These are phyloP conservation scores for Centroberyx gerrardi DNA, from an alignment of 2,797 vertebrate genomes.

Conservation along the genomic window DNA sequence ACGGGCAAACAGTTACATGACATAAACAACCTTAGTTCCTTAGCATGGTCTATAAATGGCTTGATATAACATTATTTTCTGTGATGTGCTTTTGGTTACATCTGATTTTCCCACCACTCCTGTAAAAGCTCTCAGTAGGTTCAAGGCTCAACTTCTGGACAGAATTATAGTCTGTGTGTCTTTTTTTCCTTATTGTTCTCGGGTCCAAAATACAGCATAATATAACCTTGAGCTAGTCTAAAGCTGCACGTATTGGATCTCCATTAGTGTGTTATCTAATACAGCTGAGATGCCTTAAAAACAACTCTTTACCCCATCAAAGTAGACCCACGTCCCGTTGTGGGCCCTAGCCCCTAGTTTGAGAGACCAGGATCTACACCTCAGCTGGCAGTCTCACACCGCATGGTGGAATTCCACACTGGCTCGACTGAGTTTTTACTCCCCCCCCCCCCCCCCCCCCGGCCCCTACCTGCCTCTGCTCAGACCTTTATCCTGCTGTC, in stretches of 20 bases:
- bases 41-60: too few relatives aligned
- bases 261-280: too few relatives aligned
- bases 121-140: neutral
- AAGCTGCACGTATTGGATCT: neutral
- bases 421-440: slow-evolving; percentile 24
- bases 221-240: slow-evolving; percentile 2
- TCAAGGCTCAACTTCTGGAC: slow-evolving; percentile 2
- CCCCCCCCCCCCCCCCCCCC: neutral
- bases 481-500: slow-evolving; percentile 19
- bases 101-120: neutral
- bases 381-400: slow-evolving; percentile 38
- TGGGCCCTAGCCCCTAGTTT: neutral
- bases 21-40: slow-evolving; percentile 7
- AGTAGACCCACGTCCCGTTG: neutral
- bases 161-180: slow-evolving; percentile 14
- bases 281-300: neutral
- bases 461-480: neutral
- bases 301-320: neutral
- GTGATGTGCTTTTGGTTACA: neutral
- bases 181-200: slow-evolving; percentile 12
- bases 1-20: slow-evolving; percentile 19
- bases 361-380: slow-evolving; percentile 14
- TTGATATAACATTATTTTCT: neutral
- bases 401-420: slow-evolving; percentile 67
- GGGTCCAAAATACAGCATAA: slow-evolving; percentile 12